phyloP scores from a whole-genome alignment of 2,888 invertebrate genomes.

The Sericinus montela region DNA sequence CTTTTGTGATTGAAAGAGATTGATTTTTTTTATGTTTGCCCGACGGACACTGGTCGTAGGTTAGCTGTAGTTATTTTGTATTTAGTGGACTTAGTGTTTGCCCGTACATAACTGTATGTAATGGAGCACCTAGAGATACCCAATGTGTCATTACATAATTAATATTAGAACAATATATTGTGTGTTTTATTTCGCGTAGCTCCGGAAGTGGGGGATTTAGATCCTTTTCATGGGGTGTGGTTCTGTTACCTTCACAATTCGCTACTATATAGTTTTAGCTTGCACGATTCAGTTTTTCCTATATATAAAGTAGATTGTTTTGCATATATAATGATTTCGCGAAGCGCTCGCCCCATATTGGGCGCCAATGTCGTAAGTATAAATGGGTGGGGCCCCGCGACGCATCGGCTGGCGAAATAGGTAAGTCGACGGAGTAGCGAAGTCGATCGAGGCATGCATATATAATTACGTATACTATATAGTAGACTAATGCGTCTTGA shows the following conservation, averaged over 20 bases:
- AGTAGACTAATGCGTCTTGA: conserved; percentile 31
- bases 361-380: conserved; percentile 28
- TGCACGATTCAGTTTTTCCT: conserved; percentile 42
- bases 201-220: conserved; percentile 50
- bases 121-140: conserved; percentile 69
- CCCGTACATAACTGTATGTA: conserved; percentile 60
- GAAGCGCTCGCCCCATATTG: conserved; percentile 25
- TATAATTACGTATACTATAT: conserved; percentile 23
- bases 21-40: conserved; percentile 25
- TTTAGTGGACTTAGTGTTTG: conserved; percentile 58
- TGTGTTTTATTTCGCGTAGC: conserved; percentile 71
- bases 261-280: conserved; percentile 36
- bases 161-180: conserved; percentile 68
- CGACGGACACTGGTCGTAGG: conserved; percentile 50
- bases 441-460: conserved; percentile 39
- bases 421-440: conserved; percentile 39
- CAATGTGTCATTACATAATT: conserved; percentile 75
- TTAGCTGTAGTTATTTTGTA: conserved; percentile 55
- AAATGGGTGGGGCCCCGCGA: conserved; percentile 29
- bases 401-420: conserved; percentile 31
- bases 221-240: conserved; percentile 49
- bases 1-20: conserved; percentile 23
- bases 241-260: conserved; percentile 33
- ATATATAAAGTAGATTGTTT: conserved; percentile 31
- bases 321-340: conserved; percentile 33